These are phyloP conservation scores for Lagopus leucura DNA, from an alignment of 2,113 vertebrate genomes.

Conservation along the genomic window DNA sequence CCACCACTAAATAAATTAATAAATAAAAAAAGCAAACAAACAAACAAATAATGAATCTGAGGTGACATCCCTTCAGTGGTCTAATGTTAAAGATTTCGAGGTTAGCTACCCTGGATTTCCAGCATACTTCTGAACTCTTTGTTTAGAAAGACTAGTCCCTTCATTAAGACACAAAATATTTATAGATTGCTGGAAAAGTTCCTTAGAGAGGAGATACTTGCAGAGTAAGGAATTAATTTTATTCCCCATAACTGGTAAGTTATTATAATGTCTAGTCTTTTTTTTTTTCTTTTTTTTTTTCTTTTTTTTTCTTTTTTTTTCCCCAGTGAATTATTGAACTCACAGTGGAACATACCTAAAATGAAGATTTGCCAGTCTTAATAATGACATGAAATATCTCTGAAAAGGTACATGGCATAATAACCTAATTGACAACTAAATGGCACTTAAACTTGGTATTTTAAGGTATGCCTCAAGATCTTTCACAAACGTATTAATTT, in stretches of 20 bases:
- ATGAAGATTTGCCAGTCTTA: not conserved
- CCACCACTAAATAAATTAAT: not conserved
- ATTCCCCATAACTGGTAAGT: not conserved
- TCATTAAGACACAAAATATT: not conserved
- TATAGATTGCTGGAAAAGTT: not conserved
- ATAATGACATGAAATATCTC: not conserved
- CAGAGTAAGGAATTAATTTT: not conserved
- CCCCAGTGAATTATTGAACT: not conserved
- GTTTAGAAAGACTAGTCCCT: not conserved
- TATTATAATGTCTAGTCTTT: not conserved
- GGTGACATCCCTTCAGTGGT: not conserved
- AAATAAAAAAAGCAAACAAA: not conserved
- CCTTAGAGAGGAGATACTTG: not conserved
- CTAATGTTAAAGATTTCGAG: not conserved
- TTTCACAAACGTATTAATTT: not conserved
- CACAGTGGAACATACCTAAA: accelerated
- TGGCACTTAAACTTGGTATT: not conserved
- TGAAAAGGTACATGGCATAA: not conserved
- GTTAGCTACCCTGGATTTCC: not conserved
- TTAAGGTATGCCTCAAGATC: not conserved
- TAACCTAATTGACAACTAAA: not conserved
- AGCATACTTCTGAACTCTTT: not conserved
- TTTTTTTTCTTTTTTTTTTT: too few relatives aligned
- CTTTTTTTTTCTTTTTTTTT: not conserved
- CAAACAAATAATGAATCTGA: not conserved